These are phyloP conservation scores for Rhinopomastus cyanomelas DNA, from an alignment of 2,113 vertebrate species.

Conservation along the genomic window DNA sequence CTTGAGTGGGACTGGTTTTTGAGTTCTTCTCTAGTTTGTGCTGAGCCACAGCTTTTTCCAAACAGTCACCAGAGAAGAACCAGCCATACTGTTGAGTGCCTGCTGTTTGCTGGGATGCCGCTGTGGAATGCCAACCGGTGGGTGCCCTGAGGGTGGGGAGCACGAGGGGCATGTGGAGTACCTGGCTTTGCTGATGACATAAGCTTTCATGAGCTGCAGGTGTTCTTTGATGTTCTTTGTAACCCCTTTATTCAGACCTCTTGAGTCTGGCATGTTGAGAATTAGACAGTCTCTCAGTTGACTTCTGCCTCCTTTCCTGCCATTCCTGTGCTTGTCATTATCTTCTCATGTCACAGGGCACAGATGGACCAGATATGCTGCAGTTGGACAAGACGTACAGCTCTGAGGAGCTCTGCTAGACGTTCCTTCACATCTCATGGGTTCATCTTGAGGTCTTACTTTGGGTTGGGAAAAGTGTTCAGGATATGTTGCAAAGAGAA, in stretches of 20 bases:
- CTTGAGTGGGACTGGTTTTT: not conserved
- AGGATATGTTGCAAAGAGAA: not conserved
- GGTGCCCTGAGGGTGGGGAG: not conserved
- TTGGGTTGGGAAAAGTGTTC: not conserved
- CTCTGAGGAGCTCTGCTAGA: not conserved
- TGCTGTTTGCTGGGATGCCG: not conserved
- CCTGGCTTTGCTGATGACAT: not conserved
- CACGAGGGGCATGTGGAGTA: accelerated
- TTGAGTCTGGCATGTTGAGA: accelerated
- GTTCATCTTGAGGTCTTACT: not conserved
- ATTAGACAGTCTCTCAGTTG: accelerated
- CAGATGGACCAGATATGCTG: not conserved
- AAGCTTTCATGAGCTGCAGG: not conserved
- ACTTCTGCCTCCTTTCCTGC: not conserved
- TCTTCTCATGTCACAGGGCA: not conserved
- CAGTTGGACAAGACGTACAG: not conserved
- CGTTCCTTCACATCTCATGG: not conserved
- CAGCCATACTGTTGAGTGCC: not conserved
- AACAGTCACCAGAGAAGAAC: not conserved
- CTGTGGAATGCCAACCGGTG: not conserved
- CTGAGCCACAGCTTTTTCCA: not conserved
- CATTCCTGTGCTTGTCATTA: accelerated
- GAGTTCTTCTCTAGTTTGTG: not conserved
- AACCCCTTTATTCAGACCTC: not conserved
- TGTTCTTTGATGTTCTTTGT: not conserved